Percentiles rank a stretch among this genome's conserved stretches.
Conservation (phyloP, 2,113 vertebrate genomes). For the Bettongia penicillata region DNA sequence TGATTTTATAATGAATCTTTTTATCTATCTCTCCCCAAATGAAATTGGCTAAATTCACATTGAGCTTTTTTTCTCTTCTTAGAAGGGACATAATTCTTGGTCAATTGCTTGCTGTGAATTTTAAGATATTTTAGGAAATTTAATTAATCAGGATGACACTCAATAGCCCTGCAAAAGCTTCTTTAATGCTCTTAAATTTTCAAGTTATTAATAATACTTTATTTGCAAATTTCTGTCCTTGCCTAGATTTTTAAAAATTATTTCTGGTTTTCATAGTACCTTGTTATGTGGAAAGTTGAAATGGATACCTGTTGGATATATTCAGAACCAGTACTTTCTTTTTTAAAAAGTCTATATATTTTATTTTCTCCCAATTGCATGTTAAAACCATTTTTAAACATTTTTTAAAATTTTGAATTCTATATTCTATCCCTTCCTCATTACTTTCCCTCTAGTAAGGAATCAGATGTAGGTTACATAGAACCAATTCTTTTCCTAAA, state of each 20-base stretch:
- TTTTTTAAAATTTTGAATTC: too few species aligned
- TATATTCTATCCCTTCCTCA: too few species aligned
- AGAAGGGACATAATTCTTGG: background rate
- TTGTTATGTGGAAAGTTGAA: conserved; percentile 17
- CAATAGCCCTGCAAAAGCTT: background rate
- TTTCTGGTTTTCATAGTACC: background rate
- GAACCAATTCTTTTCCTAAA: background rate
- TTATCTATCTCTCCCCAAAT: background rate
- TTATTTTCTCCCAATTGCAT: too few species aligned
- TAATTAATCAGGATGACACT: conserved; percentile 9
- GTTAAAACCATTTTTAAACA: too few species aligned
- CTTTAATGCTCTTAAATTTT: conserved; percentile 16
- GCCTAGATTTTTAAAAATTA: background rate
- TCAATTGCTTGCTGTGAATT: conserved; percentile 26
- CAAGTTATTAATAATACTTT: conserved; percentile 15
- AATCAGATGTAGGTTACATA: too few species aligned
- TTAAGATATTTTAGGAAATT: conserved; percentile 22
- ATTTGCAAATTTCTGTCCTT: conserved; percentile 10
- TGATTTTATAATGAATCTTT: background rate
- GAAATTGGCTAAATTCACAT: background rate
- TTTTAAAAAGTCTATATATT: too few species aligned
- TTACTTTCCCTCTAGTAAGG: too few species aligned
- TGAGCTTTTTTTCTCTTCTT: background rate
- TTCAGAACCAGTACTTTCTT: background rate
- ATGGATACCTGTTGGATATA: background rate